Conservation (phyloP, 2,113 vertebrate genomes). For the Pithys albifrons region DNA sequence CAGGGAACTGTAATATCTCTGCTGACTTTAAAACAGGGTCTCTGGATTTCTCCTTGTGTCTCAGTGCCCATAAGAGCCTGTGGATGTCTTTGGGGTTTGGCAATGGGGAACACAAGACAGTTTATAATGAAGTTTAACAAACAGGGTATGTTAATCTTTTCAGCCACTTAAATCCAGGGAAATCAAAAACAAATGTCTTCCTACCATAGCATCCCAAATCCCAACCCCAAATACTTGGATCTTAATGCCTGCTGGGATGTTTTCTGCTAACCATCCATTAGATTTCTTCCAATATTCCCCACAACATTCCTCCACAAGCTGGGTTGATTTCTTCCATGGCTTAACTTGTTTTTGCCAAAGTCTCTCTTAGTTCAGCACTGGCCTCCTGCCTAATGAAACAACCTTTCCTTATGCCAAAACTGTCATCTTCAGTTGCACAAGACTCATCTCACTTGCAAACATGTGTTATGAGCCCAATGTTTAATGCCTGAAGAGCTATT, state of each 20-base stretch:
- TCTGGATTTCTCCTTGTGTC: not conserved
- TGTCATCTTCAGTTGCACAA: constrained; percentile 46
- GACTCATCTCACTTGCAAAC: constrained; percentile 12
- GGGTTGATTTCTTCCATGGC: constrained; percentile 32
- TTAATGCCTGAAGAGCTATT: not conserved
- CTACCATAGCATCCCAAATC: constrained; percentile 16
- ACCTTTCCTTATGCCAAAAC: constrained; percentile 26
- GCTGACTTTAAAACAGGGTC: not conserved
- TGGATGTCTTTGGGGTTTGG: not conserved
- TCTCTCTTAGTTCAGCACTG: constrained; percentile 34
- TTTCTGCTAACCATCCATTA: constrained; percentile 21
- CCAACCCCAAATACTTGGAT: constrained; percentile 22
- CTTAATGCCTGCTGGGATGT: constrained; percentile 6
- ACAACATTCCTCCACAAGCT: not conserved
- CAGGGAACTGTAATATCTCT: not conserved
- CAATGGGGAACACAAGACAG: not conserved
- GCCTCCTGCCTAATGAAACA: constrained; percentile 56
- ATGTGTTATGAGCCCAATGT: not conserved
- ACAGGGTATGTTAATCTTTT: constrained; percentile 32
- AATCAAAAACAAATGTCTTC: constrained; percentile 66
- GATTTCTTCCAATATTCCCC: not conserved
- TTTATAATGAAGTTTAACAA: constrained; percentile 24
- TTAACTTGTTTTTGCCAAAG: constrained; percentile 67
- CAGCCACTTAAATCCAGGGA: constrained; percentile 39
- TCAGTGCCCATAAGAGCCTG: not conserved